phyloP scores from a whole-genome alignment of 1,140 invertebrate genomes.

The Camponotus vicinus region DNA sequence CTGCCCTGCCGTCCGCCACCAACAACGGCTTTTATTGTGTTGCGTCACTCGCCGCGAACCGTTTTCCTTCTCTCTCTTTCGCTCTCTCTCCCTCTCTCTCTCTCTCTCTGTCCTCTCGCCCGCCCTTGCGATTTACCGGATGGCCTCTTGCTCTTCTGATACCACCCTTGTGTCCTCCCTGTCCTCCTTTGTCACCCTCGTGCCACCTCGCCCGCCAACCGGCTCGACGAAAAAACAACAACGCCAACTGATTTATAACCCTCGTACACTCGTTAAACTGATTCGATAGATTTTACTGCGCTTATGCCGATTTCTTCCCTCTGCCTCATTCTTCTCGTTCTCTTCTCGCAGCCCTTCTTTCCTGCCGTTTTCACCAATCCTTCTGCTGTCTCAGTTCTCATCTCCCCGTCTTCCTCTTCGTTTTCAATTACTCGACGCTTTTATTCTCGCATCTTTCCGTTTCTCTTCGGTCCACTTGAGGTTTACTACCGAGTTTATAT shows the following conservation, averaged over 20 bases:
- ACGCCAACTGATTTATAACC: conserved; percentile 82
- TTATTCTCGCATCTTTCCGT: conserved; percentile 52
- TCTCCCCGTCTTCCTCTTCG: conserved; percentile 33
- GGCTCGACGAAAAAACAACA: conserved; percentile 75
- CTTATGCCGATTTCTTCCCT: conserved; percentile 74
- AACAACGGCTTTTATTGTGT: conserved; percentile 78
- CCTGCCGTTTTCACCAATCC: not conserved
- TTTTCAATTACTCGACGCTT: conserved; percentile 50
- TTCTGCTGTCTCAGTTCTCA: not conserved
- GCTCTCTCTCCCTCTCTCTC: conserved; percentile 36
- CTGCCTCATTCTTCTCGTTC: conserved; percentile 1
- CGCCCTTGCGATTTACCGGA: conserved; percentile 18
- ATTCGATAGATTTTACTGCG: conserved; percentile 84
- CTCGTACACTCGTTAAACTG: conserved; percentile 83
- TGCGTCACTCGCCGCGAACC: conserved; percentile 67
- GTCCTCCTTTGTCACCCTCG: conserved; percentile 54
- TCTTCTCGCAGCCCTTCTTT: conserved; percentile 18
- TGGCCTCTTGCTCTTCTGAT: conserved; percentile 46
- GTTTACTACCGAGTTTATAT: conserved; percentile 79
- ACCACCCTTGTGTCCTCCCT: not conserved
- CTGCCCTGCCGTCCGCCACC: conserved; percentile 73
- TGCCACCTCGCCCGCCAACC: conserved; percentile 34
- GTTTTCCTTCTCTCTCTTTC: conserved; percentile 35
- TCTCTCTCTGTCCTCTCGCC: not conserved
- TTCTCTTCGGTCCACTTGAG: conserved; percentile 59